These are phyloP conservation scores for Blomia tropicalis DNA, from an alignment of 2,888 invertebrate genomes.

Conservation along the genomic window DNA sequence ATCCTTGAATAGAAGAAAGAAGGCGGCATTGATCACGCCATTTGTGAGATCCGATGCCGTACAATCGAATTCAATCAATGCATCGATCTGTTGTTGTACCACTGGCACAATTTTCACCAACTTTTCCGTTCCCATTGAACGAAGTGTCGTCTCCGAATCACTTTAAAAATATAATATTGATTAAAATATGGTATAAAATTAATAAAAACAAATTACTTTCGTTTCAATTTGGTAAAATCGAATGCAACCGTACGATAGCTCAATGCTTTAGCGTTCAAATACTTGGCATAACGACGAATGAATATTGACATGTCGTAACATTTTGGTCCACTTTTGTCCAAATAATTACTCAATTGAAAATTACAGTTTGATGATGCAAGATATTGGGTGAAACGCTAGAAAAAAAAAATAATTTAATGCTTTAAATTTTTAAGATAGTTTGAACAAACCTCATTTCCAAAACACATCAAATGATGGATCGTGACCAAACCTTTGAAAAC, in stretches of 20 bases:
- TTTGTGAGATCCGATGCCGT: conserved; percentile 90
- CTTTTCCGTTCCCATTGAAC: conserved; percentile 95
- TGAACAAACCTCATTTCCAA: conserved; percentile 81
- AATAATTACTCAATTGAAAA: conserved; percentile 91
- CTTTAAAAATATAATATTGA: not conserved
- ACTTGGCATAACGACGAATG: conserved; percentile 94
- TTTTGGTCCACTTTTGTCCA: conserved; percentile 94
- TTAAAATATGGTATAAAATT: not conserved
- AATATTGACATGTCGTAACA: conserved; percentile 99
- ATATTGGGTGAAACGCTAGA: conserved; percentile 99
- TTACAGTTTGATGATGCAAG: conserved; percentile 98
- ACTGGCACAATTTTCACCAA: conserved; percentile 87
- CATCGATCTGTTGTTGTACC: conserved; percentile 85
- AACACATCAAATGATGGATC: conserved; percentile 96
- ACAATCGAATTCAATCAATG: conserved; percentile 89
- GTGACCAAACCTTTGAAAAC: conserved; percentile 96
- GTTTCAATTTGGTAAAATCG: conserved; percentile 98
- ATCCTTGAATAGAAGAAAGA: conserved; percentile 89
- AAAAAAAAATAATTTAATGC: conserved; percentile 35
- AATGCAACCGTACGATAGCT: conserved; percentile 97
- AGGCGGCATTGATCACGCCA: conserved; percentile 96
- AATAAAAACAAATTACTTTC: conserved; percentile 58
- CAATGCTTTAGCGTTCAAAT: conserved; percentile 95
- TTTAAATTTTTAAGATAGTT: not conserved
- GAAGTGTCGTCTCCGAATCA: conserved; percentile 78